Evolutionary conservation across 2,888 invertebrate species (phyloP).

Genomic region (Drosophila atripex): DNA sequence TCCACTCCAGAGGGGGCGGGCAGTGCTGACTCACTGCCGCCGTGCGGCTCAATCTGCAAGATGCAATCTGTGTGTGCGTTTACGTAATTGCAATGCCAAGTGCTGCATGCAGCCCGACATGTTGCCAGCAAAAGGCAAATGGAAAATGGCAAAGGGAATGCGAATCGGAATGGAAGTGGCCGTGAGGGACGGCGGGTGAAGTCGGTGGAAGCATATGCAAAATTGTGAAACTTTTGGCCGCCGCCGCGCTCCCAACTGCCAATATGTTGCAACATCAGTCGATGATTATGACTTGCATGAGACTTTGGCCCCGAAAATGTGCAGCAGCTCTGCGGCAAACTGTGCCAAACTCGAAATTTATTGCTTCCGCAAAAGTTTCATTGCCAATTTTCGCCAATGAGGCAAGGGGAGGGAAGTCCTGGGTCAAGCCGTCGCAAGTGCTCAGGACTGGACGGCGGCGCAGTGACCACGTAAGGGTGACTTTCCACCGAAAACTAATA

Average conservation of each 20-base stretch:
- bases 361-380: slow-evolving; percentile 70
- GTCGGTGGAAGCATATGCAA: slow-evolving; percentile 45
- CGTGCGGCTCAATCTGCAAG: too few species aligned
- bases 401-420: not conserved
- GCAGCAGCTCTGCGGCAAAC: slow-evolving; percentile 40
- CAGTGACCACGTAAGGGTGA: not conserved
- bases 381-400: slow-evolving; percentile 60
- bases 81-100: slow-evolving; percentile 56
- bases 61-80: slow-evolving; percentile 29
- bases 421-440: slow-evolving; percentile 59
- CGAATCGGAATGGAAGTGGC: not conserved
- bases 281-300: slow-evolving; percentile 70
- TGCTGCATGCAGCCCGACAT: slow-evolving; percentile 56
- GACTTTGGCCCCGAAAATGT: slow-evolving; percentile 21
- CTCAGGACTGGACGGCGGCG: slow-evolving; percentile 49
- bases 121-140: slow-evolving; percentile 46
- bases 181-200: not conserved
- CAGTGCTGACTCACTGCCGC: slow-evolving; percentile 14
- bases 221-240: slow-evolving; percentile 40
- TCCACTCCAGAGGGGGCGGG: not conserved
- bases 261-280: slow-evolving; percentile 70
- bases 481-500: not conserved
- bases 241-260: slow-evolving; percentile 53
- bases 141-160: not conserved
- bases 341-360: slow-evolving; percentile 72